Evolutionary conservation across 2,797 vertebrate species (phyloP).

Genomic region (Ficedula albicollis): DNA sequence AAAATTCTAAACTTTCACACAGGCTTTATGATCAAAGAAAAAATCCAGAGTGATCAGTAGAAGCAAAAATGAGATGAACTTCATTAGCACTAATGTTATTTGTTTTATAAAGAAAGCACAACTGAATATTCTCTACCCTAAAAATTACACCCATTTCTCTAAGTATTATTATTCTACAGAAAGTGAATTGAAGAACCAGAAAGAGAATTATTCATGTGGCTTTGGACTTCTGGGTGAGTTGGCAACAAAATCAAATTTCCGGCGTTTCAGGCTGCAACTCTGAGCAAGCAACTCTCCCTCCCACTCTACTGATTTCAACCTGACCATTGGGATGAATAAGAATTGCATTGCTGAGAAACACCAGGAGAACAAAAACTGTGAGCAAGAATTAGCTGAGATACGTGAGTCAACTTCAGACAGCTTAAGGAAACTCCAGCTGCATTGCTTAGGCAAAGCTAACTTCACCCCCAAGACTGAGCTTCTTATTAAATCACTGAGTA

Average conservation of each 20-base stretch:
- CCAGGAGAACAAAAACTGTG: not conserved
- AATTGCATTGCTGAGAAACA: not conserved
- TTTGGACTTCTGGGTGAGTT: not conserved
- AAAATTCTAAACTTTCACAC: not conserved
- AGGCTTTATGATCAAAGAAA: not conserved
- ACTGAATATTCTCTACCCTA: not conserved
- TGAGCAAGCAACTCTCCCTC: not conserved
- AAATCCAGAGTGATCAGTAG: not conserved
- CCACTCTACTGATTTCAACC: not conserved
- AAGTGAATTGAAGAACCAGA: not conserved
- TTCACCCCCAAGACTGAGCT: not conserved
- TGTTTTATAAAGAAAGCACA: not conserved
- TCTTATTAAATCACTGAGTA: not conserved
- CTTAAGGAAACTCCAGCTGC: not conserved
- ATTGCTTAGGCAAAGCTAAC: not conserved
- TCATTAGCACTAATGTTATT: not conserved
- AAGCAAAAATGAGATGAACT: not conserved
- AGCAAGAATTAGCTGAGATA: not conserved
- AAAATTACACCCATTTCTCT: not conserved
- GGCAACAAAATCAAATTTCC: slow-evolving; percentile 12
- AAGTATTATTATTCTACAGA: not conserved
- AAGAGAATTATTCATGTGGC: not conserved
- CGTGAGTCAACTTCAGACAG: not conserved
- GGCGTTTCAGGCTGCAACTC: not conserved
- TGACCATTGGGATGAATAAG: not conserved